Evolutionary conservation across 2,888 invertebrate species (phyloP).

Genomic region (Platycheirus albimanus): DNA sequence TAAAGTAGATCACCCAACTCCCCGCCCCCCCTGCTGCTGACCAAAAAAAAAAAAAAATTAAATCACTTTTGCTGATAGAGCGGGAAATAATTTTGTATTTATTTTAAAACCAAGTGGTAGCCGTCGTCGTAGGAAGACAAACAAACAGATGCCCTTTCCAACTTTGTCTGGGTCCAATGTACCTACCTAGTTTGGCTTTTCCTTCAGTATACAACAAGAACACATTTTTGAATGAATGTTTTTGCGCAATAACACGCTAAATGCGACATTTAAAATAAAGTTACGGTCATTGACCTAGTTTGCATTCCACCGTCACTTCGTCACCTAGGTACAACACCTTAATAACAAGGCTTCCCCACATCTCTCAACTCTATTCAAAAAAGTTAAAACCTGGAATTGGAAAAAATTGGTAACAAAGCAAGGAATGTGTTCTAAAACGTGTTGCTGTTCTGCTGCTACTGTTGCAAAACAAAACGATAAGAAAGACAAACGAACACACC

Average conservation of each 20-base stretch:
- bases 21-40: too few relatives aligned
- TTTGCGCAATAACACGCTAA: slow-evolving; percentile 70
- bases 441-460: too few relatives aligned
- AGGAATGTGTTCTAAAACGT: slow-evolving; percentile 29
- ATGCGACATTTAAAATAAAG: slow-evolving; percentile 69
- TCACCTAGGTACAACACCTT: too few relatives aligned
- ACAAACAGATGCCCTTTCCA: background rate
- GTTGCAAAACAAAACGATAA: background rate
- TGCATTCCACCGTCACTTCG: slow-evolving; percentile 48
- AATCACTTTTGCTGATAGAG: background rate
- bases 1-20: background rate
- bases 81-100: background rate
- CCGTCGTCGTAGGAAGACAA: background rate
- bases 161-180: slow-evolving; percentile 4
- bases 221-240: slow-evolving; percentile 20
- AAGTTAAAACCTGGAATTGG: too few relatives aligned
- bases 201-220: too few relatives aligned
- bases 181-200: too few relatives aligned
- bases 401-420: slow-evolving; percentile 13
- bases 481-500: background rate
- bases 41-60: background rate
- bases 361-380: too few relatives aligned
- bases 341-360: too few relatives aligned
- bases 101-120: background rate
- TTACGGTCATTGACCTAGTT: slow-evolving; percentile 81